phyloP scores from a whole-genome alignment of 2,113 vertebrate species.

The Trachemys scripta region DNA sequence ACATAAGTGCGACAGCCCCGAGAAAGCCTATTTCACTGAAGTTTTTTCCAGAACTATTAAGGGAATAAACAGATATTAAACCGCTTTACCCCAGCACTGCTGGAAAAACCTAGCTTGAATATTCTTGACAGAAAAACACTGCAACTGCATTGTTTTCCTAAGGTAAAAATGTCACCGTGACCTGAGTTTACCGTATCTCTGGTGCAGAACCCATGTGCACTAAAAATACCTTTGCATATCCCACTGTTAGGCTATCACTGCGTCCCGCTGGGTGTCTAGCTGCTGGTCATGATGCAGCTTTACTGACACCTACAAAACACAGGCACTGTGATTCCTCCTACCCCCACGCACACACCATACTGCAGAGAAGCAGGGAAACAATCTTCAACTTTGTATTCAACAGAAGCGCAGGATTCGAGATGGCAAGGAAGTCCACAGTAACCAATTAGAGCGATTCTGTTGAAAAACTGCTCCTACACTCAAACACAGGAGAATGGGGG shows the following conservation, averaged over 20 bases:
- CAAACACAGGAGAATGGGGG: not conserved
- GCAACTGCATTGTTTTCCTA: not conserved
- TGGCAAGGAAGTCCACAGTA: not conserved
- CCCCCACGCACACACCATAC: accelerated
- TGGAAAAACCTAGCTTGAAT: not conserved
- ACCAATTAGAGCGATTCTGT: not conserved
- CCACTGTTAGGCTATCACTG: not conserved
- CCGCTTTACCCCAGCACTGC: not conserved
- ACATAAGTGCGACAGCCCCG: not conserved
- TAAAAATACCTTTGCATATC: not conserved
- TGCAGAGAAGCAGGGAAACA: not conserved
- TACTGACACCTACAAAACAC: not conserved
- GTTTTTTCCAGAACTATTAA: not conserved
- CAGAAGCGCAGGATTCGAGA: not conserved
- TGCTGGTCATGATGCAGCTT: not conserved
- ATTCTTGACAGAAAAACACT: not conserved
- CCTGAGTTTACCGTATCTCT: not conserved
- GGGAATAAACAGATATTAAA: not conserved
- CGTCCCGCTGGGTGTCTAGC: not conserved
- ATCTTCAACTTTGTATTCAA: not conserved
- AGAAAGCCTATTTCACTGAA: not conserved
- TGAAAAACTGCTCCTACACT: not conserved
- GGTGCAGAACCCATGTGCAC: not conserved
- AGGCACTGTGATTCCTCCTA: not conserved
- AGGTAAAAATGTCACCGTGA: not conserved